Base-by-base conservation (phyloP, 2,888 invertebrate species). In the Drosophila robusta region DNA sequence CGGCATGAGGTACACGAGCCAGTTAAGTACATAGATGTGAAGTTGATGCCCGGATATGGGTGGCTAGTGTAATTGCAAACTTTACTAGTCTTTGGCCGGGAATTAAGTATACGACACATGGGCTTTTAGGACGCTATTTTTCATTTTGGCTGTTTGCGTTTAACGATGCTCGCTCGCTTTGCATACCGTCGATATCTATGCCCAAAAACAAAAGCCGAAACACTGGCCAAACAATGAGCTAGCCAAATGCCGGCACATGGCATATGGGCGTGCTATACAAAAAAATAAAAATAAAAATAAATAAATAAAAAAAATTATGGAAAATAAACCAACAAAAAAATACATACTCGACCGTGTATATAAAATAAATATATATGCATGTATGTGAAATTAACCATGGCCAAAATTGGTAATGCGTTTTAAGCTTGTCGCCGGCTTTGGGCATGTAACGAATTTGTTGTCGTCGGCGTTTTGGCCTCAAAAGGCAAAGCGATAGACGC, bases 331-430 rank as follows among this genome's bases (percentile, higher is more conserved):
- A 58, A 45, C 4, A 55, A 16, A 29, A 16, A 44, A 34, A 36
- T 22, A 54, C 47, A 34, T n/a, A 18, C 32, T 34, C 29, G 52
- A 32, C 36, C n/a, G 24, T 36, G 26, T 49, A 56, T 41, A 44
- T 50, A 16, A 36, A 32, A 12, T 18, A 26, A 50, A 24, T 51
- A 34, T 42, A 24, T 29, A 26, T 61, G 26, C 32, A 29, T 41
- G 46, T 82, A 58, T 80, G 70, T 77, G 72, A 80, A 77, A 87
- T 82, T 82, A 84, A 85, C 72, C 81, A 78, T 73, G 75, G 80
- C 82, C 84, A 80, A 80, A 87, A 73, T 80, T 63, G 87, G 82
- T 70, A 75, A 81, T 78, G 75, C 73, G 75, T 84, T 87, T 82
- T 64, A 75, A 80, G 80, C 80, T 84, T 84, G 80, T 83, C 64